These are phyloP conservation scores for Datnioides undecimradiatus DNA, from an alignment of 2,113 vertebrate genomes.

Conservation along the genomic window DNA sequence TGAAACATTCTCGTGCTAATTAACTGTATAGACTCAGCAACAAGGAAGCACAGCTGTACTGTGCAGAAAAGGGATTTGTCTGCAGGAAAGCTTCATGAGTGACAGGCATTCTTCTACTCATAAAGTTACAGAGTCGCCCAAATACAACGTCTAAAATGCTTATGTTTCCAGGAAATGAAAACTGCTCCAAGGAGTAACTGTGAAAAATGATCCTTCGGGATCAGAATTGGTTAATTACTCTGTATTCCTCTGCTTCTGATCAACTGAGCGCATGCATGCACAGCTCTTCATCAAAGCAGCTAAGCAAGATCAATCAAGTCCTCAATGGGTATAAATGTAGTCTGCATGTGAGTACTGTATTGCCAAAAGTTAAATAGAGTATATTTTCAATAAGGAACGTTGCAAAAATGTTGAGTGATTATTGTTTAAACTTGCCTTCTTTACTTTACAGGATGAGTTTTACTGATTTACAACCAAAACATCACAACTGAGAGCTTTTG, in stretches of 20 bases:
- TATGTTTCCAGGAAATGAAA: conserved; percentile 25
- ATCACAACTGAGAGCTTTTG: conserved; percentile 4
- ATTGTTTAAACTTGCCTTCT: conserved; percentile 21
- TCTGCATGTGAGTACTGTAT: conserved; percentile 53
- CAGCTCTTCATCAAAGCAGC: conserved; percentile 59
- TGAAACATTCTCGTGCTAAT: conserved; percentile 72
- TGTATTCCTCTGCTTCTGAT: conserved; percentile 38
- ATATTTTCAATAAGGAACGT: conserved; percentile 37
- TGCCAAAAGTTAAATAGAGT: conserved; percentile 58
- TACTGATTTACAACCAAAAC: conserved; percentile 15
- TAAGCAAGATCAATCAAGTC: conserved; percentile 57
- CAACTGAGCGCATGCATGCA: conserved; percentile 62
- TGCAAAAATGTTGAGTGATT: conserved; percentile 16
- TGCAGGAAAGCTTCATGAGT: conserved; percentile 31
- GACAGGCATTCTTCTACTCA: conserved; percentile 28
- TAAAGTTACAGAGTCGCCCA: conserved; percentile 43
- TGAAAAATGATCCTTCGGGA: conserved; percentile 12
- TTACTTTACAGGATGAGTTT: conserved; percentile 1
- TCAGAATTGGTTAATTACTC: conserved; percentile 22
- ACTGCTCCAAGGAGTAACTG: conserved; percentile 16
- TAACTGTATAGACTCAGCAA: conserved; percentile 44
- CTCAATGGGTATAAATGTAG: conserved; percentile 46
- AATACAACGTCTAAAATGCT: conserved; percentile 42
- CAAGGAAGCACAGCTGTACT: conserved; percentile 32
- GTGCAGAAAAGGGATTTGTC: conserved; percentile 45